Conservation (phyloP, 2,888 invertebrate genomes). For the Pocota personata region DNA sequence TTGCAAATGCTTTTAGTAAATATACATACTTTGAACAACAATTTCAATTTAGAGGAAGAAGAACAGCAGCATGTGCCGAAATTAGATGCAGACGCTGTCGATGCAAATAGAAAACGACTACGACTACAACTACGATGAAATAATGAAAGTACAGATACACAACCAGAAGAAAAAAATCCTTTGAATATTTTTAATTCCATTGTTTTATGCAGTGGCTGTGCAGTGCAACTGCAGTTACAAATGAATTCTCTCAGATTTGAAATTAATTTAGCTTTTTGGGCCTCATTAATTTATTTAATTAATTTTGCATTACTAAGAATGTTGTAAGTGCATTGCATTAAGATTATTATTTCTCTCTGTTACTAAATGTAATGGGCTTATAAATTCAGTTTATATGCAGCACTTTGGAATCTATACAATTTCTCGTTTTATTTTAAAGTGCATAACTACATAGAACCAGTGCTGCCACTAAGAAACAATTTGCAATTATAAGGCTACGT, state of each 20-base stretch:
- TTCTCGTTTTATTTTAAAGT: background rate
- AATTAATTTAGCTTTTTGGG: slow-evolving; percentile 53
- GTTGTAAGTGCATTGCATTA: slow-evolving; percentile 35
- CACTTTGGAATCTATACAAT: slow-evolving; percentile 36
- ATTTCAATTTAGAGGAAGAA: slow-evolving; percentile 60
- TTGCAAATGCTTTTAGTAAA: slow-evolving; percentile 71
- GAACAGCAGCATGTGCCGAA: slow-evolving; percentile 63
- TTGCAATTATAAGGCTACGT: no score
- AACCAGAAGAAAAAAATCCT: slow-evolving; percentile 53
- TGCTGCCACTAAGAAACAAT: no score
- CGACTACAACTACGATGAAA: slow-evolving; percentile 20
- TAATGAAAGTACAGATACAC: slow-evolving; percentile 45
- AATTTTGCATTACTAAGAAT: slow-evolving; percentile 65
- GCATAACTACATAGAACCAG: no score
- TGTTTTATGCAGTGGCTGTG: slow-evolving; percentile 38
- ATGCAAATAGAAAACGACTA: slow-evolving; percentile 54
- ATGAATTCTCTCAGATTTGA: slow-evolving; percentile 51
- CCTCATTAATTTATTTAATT: slow-evolving; percentile 71
- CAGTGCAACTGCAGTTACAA: slow-evolving; percentile 4
- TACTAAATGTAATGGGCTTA: slow-evolving; percentile 35
- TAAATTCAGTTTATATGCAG: slow-evolving; percentile 19
- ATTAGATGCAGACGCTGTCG: slow-evolving; percentile 70
- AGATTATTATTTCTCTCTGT: background rate
- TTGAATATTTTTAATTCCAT: slow-evolving; percentile 65
- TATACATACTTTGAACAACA: slow-evolving; percentile 51